A percentile compares a stretch with the other conserved stretches of the same genome.
phyloP scores from a whole-genome alignment of 2,797 vertebrate species.

The Netta rufina region DNA sequence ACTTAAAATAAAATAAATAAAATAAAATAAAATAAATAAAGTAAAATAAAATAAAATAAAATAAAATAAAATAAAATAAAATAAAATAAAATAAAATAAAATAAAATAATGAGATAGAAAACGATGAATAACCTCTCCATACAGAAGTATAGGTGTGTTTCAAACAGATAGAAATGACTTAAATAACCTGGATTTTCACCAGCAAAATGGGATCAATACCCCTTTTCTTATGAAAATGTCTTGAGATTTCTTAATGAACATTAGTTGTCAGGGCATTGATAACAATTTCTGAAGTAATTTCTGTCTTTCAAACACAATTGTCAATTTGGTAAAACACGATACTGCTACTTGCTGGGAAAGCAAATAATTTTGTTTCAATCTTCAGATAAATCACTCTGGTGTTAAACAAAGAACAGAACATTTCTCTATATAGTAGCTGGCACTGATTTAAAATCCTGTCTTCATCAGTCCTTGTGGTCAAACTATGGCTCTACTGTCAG shows the following conservation, averaged over 20 bases:
- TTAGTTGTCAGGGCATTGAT: not conserved
- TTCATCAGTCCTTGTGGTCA: not conserved
- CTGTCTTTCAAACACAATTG: not conserved
- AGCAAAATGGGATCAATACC: not conserved
- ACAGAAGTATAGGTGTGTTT: not conserved
- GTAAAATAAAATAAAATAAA: not conserved
- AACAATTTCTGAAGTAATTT: not conserved
- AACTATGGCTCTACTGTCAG: not conserved
- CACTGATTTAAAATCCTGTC: not conserved
- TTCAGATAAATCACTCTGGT: not conserved
- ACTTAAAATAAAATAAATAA: not conserved
- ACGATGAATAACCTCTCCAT: not conserved
- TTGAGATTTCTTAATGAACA: not conserved
- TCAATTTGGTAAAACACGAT: not conserved
- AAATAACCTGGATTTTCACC: not conserved
- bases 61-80: not conserved
- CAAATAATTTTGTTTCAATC: not conserved
- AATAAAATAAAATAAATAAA: not conserved
- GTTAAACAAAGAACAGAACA: not conserved
- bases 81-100: not conserved
- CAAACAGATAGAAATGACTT: not conserved
- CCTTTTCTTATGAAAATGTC: not conserved
- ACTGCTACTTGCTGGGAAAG: not conserved
- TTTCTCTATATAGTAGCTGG: not conserved
- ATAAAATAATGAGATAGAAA: not conserved